Percentiles rank a stretch among this genome's conserved stretches.
These are phyloP conservation scores for Cephus nigrinus DNA, from an alignment of 2,888 invertebrate genomes.

Conservation along the genomic window DNA sequence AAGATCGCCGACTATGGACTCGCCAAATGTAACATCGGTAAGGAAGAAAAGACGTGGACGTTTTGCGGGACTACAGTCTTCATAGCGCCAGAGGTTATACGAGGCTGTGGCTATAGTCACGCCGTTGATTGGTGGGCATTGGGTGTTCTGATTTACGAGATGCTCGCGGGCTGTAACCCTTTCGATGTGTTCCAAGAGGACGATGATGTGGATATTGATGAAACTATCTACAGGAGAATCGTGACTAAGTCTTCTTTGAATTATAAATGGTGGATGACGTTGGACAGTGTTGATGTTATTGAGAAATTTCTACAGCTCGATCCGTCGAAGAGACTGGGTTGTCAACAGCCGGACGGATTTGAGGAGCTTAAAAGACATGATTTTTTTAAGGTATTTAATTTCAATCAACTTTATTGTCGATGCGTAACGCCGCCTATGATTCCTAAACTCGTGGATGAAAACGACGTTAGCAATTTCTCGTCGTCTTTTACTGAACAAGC, in stretches of 20 bases:
- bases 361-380: slow-evolving; percentile 73
- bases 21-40: slow-evolving; percentile 74
- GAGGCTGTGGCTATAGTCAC: slow-evolving; percentile 69
- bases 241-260: slow-evolving; percentile 76
- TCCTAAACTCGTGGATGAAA: slow-evolving; percentile 71
- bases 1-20: slow-evolving; percentile 79
- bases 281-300: slow-evolving; percentile 73
- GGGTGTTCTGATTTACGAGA: slow-evolving; percentile 76
- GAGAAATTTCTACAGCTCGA: slow-evolving; percentile 78
- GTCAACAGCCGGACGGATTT: slow-evolving; percentile 68
- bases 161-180: slow-evolving; percentile 76
- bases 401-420: slow-evolving; percentile 73
- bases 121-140: slow-evolving; percentile 78
- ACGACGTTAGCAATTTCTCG: slow-evolving; percentile 74
- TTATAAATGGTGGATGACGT: slow-evolving; percentile 74
- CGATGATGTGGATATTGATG: slow-evolving; percentile 66
- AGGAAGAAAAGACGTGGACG: slow-evolving; percentile 72
- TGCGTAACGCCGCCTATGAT: slow-evolving; percentile 76
- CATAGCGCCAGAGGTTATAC: slow-evolving; percentile 76
- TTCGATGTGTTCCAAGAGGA: slow-evolving; percentile 56
- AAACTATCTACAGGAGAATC: slow-evolving; percentile 74
- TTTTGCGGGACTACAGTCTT: slow-evolving; percentile 74
- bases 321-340: slow-evolving; percentile 74
- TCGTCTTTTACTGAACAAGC: neutral
- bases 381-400: slow-evolving; percentile 75